These are phyloP conservation scores for Eretmochelys imbricata DNA, from an alignment of 2,113 vertebrate species.

Conservation along the genomic window DNA sequence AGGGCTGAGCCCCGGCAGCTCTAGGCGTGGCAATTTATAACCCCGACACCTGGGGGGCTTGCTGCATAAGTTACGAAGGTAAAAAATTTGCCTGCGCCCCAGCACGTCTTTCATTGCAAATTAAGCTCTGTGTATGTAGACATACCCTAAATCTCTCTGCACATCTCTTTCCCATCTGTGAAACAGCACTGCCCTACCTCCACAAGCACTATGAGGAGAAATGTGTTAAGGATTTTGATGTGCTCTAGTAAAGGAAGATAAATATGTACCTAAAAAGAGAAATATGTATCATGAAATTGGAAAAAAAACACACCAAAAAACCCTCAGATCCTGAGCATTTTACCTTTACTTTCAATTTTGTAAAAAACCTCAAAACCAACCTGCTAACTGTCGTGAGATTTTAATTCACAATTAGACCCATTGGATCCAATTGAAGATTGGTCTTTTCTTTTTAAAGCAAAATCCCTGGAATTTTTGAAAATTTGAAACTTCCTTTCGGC, in stretches of 20 bases:
- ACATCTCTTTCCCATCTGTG: neutral
- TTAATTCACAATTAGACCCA: neutral
- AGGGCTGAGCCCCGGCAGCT: no score
- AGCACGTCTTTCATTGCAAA: no score
- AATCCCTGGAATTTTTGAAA: neutral
- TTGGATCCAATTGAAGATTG: neutral
- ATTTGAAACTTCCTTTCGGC: neutral
- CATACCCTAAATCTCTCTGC: no score
- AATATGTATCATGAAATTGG: neutral
- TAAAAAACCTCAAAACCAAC: neutral
- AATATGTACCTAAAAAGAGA: neutral
- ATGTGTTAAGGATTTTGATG: neutral
- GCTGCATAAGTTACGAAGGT: no score
- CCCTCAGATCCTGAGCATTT: neutral
- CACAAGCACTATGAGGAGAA: neutral
- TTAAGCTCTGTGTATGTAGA: no score
- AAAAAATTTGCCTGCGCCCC: no score
- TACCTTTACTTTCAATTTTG: neutral
- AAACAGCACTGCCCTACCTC: neutral
- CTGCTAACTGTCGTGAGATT: neutral
- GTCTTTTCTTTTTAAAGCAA: neutral
- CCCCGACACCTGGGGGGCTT: no score
- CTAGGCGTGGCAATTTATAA: no score
- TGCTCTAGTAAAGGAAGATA: neutral
- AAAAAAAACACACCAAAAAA: neutral